Percentiles rank a stretch among this genome's conserved stretches.
These are phyloP conservation scores for Vultur gryphus DNA, from an alignment of 2,797 vertebrate species.

Conservation along the genomic window DNA sequence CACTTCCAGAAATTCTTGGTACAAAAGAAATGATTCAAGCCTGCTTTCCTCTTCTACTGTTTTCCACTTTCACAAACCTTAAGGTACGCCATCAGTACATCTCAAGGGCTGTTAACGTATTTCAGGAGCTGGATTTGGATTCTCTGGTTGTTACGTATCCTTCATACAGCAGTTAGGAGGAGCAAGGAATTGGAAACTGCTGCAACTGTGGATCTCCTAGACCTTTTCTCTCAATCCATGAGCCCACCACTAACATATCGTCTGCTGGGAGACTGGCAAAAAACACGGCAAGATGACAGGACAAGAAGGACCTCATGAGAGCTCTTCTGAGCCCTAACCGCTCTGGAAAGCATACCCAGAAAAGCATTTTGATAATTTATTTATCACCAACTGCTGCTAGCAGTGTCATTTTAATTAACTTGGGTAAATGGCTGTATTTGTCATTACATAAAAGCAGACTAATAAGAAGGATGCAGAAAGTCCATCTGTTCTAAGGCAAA, in stretches of 20 bases:
- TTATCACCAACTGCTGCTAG: background rate
- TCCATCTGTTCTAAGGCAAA: background rate
- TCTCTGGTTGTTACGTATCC: background rate
- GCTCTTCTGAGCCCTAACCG: background rate
- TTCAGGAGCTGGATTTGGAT: background rate
- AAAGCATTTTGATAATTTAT: background rate
- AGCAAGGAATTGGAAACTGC: background rate
- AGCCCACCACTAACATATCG: background rate
- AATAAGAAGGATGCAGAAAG: background rate
- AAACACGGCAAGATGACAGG: background rate
- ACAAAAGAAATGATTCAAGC: background rate
- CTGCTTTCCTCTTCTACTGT: background rate
- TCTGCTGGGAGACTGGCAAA: background rate
- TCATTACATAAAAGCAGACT: background rate
- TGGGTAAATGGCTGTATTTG: background rate
- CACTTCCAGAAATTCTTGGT: background rate
- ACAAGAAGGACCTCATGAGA: background rate
- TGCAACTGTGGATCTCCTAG: background rate
- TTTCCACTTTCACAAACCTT: background rate
- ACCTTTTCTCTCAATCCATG: background rate
- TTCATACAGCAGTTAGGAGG: background rate
- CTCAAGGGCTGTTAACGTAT: background rate
- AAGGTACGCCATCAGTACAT: rapidly evolving
- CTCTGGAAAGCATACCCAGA: background rate
- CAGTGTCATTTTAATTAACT: background rate